Percentiles rank a stretch among this genome's conserved stretches.
These are phyloP conservation scores for Mesoligia furuncula DNA, from an alignment of 2,888 invertebrate species.

Conservation along the genomic window DNA sequence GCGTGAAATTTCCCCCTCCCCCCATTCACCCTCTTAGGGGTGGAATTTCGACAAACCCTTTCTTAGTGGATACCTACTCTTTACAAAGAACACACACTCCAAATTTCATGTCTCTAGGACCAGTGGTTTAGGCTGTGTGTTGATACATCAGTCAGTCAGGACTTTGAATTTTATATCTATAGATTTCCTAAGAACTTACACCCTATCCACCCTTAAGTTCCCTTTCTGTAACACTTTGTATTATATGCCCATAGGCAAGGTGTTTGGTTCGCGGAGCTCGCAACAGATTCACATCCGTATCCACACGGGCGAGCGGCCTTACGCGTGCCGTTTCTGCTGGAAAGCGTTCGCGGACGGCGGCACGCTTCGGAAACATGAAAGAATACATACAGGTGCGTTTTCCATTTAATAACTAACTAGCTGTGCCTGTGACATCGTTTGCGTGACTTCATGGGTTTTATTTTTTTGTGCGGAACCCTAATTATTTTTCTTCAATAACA, in stretches of 20 bases:
- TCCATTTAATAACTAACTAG: neutral
- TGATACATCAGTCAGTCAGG: too few species aligned
- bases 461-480: neutral
- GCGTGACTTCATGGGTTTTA: too few species aligned
- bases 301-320: slow-evolving; percentile 96
- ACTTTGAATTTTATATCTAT: too few species aligned
- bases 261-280: slow-evolving; percentile 95
- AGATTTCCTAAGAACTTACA: neutral
- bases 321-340: slow-evolving; percentile 96
- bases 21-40: too few species aligned
- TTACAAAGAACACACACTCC: too few species aligned
- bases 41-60: too few species aligned
- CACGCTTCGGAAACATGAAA: slow-evolving; percentile 95
- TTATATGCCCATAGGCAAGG: slow-evolving; percentile 88
- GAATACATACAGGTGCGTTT: slow-evolving; percentile 93
- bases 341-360: slow-evolving; percentile 97
- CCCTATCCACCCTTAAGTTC: neutral
- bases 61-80: too few species aligned
- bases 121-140: too few species aligned
- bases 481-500: neutral
- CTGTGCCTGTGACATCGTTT: neutral
- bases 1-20: too few species aligned
- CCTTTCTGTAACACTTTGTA: neutral
- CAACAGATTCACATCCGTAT: slow-evolving; percentile 96
- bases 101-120: too few species aligned